Evolutionary conservation across 2,888 invertebrate genomes (phyloP), one percentile per base, ranked within the genome.

Genomic region (Trachelus stipa): DNA sequence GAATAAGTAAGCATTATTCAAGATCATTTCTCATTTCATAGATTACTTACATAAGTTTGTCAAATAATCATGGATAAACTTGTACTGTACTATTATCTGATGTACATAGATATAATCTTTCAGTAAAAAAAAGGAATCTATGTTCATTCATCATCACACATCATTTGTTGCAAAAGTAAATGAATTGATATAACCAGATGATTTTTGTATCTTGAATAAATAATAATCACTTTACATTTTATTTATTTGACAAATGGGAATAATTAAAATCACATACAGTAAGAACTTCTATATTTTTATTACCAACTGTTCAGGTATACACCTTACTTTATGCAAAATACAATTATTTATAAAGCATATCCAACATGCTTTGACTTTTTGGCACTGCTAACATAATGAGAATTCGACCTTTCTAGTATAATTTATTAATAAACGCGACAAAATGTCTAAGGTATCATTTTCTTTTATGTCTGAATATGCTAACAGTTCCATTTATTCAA

Each of bases 171-270:
- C 56, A 23, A 56, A 9, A 1, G 56, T 15, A 56, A 23, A 56
- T 56, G 6, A 56, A 56, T 56, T 56, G 9, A 23, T 56, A 56
- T 15, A 74, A 80, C 78, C 81, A 79, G 78, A 82, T 77, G 69
- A 77, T 82, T 12, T 83, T 82, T 81, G 75, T 82, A 82, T 77
- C 37, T 77, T 76, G n/a, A 77, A 81, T 82, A 75, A 79, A 74
- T 37, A 74, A 74, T 74, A 37, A 74, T 74, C 33, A 35, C 9
- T 31, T 12, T 9, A 71, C 71, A 71, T 31, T 31, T 34, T 31
- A 31, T 23, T 71, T 31, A 71, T 31, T 31, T 34, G 34, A 71
- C 4, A 9, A 71, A 31, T 34, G 71, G 34, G 6, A 71, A 15
- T 31, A 12, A 71, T 71, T 71, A 33, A 4, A 31, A 71, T 71